Percentiles rank a stretch among this genome's conserved stretches.
Evolutionary conservation across 1,140 invertebrate species (phyloP).

Genomic region (Eciton burchellii): DNA sequence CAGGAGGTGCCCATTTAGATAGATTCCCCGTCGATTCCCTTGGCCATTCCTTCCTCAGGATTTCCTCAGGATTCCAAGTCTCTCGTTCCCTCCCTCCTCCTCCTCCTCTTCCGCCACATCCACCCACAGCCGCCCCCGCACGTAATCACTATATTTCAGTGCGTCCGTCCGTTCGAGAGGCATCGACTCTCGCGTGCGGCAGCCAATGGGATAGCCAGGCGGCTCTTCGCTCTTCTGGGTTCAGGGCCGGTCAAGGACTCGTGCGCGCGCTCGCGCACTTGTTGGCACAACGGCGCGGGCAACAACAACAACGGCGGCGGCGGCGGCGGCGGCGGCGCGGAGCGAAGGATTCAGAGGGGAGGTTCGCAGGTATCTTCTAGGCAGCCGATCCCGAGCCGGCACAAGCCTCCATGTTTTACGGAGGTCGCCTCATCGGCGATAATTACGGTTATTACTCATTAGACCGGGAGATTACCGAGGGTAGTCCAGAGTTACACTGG

Average conservation of each 20-base stretch:
- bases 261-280: no score
- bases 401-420: constrained; percentile 62
- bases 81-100: constrained; percentile 61
- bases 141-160: constrained; percentile 82
- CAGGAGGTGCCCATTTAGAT: constrained; percentile 52
- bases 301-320: constrained; percentile 36
- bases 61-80: constrained; percentile 55
- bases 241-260: constrained; percentile 84
- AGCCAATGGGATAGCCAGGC: constrained; percentile 72
- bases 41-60: constrained; percentile 36
- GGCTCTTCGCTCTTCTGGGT: constrained; percentile 76
- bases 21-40: constrained; percentile 60
- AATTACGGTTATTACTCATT: constrained; percentile 79
- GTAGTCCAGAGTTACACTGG: constrained; percentile 57
- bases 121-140: constrained; percentile 52
- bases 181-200: constrained; percentile 76
- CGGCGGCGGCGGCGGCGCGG: no score
- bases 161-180: constrained; percentile 72
- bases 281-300: constrained; percentile 44
- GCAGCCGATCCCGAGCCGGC: constrained; percentile 22
- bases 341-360: constrained; percentile 1
- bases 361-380: not conserved
- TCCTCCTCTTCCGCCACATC: constrained; percentile 58
- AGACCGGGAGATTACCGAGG: constrained; percentile 72
- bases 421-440: constrained; percentile 69